Evolutionary conservation across 2,888 invertebrate genomes (phyloP).

Genomic region (Operophtera brumata): DNA sequence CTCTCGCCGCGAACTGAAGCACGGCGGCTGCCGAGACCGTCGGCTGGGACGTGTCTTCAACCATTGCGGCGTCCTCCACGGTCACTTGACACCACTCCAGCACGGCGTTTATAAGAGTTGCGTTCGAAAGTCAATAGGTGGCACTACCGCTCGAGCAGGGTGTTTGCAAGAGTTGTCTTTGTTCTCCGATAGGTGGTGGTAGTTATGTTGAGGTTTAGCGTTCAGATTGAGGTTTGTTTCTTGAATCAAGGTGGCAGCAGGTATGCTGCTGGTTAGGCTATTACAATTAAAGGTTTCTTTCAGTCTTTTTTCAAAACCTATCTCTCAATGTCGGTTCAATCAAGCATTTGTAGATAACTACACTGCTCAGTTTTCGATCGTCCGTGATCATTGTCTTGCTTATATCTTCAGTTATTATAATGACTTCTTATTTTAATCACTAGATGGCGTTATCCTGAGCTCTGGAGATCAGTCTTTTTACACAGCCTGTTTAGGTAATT

Average conservation of each 20-base stretch:
- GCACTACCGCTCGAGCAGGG: neutral
- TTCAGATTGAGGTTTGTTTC: neutral
- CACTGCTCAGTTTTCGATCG: slow-evolving; percentile 6
- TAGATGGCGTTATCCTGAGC: slow-evolving; percentile 13
- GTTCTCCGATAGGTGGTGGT: neutral
- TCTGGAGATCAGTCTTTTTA: neutral
- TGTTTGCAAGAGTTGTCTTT: neutral
- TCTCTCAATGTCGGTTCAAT: neutral
- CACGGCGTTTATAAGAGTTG: slow-evolving; percentile 8
- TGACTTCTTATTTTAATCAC: neutral
- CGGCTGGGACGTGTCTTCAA: slow-evolving; percentile 61
- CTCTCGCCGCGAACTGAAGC: slow-evolving; percentile 69
- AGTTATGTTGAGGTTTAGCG: neutral
- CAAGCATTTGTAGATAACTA: neutral
- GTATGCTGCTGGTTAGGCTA: neutral
- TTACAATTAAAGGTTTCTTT: too few relatives aligned
- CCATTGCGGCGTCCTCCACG: slow-evolving; percentile 49
- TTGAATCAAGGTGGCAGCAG: neutral
- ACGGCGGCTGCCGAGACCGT: slow-evolving; percentile 71
- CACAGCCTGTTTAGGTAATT: too few relatives aligned
- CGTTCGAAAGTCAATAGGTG: neutral
- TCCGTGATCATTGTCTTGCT: slow-evolving; percentile 5
- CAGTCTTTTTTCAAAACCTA: neutral
- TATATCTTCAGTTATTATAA: neutral
- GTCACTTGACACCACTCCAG: slow-evolving; percentile 36